phyloP scores from a whole-genome alignment of 2,113 vertebrate genomes.

The Pollimyrus isidori region DNA sequence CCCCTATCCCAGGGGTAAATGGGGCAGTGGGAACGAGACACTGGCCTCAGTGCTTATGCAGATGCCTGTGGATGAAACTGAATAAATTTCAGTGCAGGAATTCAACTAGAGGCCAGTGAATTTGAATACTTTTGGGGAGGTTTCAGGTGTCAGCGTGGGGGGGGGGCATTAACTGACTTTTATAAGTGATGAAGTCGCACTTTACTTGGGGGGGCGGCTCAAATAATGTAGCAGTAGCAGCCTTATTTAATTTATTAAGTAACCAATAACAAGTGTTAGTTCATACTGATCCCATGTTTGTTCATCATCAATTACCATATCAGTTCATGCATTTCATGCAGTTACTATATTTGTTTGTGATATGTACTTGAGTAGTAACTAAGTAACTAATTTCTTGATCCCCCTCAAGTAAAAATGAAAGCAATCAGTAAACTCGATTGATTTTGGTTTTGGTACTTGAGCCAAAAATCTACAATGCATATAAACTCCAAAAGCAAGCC shows the following conservation, averaged over 20 bases:
- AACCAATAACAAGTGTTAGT: background rate
- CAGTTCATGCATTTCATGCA: background rate
- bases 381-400: background rate
- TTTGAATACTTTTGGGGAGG: background rate
- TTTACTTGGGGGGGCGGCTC: background rate
- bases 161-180: background rate
- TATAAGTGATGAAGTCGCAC: background rate
- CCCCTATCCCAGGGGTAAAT: conserved; percentile 35
- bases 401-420: background rate
- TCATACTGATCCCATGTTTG: background rate
- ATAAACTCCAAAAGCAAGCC: background rate
- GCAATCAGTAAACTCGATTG: background rate
- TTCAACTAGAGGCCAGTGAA: background rate
- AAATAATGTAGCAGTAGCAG: background rate
- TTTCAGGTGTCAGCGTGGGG: background rate
- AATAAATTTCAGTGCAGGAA: background rate
- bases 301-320: background rate
- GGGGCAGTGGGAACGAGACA: conserved; percentile 36
- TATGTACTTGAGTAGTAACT: background rate
- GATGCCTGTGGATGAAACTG: background rate
- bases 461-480: background rate
- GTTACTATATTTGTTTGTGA: background rate
- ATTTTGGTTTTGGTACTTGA: background rate
- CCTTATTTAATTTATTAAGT: background rate
- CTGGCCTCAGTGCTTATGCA: conserved; percentile 31